Base-by-base conservation (phyloP, 2,888 invertebrate genomes). In the Tanytarsus gracilentus region DNA sequence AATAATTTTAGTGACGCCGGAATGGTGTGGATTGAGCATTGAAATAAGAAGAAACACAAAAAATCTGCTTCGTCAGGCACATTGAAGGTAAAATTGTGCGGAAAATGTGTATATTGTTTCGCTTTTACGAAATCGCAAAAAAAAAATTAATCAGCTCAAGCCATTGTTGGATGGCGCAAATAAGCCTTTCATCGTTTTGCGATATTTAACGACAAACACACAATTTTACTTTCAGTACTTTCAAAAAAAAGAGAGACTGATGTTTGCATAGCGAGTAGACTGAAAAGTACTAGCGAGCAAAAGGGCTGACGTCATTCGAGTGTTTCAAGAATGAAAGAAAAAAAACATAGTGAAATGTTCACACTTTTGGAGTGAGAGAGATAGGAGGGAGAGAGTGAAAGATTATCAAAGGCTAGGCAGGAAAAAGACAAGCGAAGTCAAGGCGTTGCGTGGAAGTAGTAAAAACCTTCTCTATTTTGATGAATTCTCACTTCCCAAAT, bases 21-120 rank as follows among this genome's bases (percentile, higher is more conserved):
- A n/a, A n/a, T n/a, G n/a, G n/a, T n/a, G n/a, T n/a, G n/a, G n/a
- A n/a, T n/a, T n/a, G n/a, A n/a, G n/a, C n/a, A n/a, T 33, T 16
- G n/a, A 36, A 36, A 16, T 36, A 33, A 33, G 33, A n/a, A n/a
- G 33, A 33, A 3, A n/a, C 33, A n/a, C 14, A 11, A 33, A 44
- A 44, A 44, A 21, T 7, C n/a, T 44, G 23, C 44, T 44, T 18
- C 18, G 44, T 44, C 44, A 44, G 7, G 40, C 40, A 18, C 9
- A n/a, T 44, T 14, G 4, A 44, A 18, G 18, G 44, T 23, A 44
- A 44, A 39, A 39, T n/a, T 44, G 44, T 44, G 44, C 44, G 44
- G 44, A 44, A 44, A 44, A 44, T 44, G 44, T 44, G 21, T 23
- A 44, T 44, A 44, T 44, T 44, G 44, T 44, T 44, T 44, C 44